Percentiles rank a stretch among this genome's conserved stretches.
Conservation (phyloP, 2,797 vertebrate genomes). For the Mus minutoides region DNA sequence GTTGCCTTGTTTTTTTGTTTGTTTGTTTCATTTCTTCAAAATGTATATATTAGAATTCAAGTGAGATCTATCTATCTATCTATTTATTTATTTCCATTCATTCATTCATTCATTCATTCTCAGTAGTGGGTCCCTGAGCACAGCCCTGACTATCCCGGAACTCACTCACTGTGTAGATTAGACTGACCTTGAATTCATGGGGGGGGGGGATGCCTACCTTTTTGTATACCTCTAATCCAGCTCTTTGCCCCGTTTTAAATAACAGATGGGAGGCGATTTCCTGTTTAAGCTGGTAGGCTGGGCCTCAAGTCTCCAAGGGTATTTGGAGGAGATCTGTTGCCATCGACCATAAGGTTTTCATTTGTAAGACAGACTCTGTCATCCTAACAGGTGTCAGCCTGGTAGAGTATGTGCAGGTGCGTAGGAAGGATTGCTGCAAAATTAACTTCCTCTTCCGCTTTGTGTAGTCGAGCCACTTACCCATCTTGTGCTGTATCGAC, state of each 20-base stretch:
- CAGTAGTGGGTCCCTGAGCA: neutral
- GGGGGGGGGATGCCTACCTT: no score
- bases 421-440: neutral
- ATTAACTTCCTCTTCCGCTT: neutral
- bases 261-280: neutral
- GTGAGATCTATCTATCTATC: neutral
- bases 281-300: neutral
- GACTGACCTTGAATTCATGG: neutral
- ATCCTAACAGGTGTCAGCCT: neutral
- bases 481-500: neutral
- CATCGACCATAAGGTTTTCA: neutral
- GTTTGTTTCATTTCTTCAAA: neutral
- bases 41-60: neutral
- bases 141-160: neutral
- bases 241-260: neutral
- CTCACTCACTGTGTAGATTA: neutral
- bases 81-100: no score
- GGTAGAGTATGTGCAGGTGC: neutral
- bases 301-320: neutral
- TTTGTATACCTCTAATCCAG: neutral
- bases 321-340: neutral
- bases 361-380: neutral
- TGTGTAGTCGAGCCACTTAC: neutral
- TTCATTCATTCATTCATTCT: no score
- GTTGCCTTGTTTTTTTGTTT: no score